These are phyloP conservation scores for Andrena dorsata DNA, from an alignment of 2,888 invertebrate genomes.

Conservation along the genomic window DNA sequence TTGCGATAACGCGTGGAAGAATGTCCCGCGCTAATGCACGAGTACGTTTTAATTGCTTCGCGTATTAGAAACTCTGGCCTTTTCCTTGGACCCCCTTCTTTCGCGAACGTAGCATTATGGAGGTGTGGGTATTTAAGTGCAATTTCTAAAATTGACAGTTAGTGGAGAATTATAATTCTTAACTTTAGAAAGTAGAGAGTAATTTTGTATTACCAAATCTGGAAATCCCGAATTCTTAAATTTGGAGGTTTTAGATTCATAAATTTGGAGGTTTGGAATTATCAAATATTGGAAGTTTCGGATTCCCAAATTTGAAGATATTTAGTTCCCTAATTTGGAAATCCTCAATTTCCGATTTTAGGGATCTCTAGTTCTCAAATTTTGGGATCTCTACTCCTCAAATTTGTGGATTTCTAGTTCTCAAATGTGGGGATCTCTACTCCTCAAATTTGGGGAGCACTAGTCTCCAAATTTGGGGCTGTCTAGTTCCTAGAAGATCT, in stretches of 20 bases:
- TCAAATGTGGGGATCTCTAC: no score
- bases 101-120: slow-evolving; percentile 1
- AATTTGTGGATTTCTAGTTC: no score
- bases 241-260: not conserved
- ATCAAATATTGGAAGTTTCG: not conserved
- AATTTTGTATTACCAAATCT: not conserved
- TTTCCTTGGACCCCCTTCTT: not conserved
- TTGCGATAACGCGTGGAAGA: slow-evolving; percentile 24
- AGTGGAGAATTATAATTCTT: not conserved
- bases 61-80: slow-evolving; percentile 16
- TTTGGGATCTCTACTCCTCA: no score
- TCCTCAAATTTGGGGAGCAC: no score
- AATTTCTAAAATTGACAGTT: not conserved
- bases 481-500: not conserved
- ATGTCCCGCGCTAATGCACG: slow-evolving; percentile 19
- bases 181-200: not conserved
- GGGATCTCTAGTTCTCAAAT: no score
- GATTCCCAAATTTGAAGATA: not conserved
- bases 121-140: not conserved
- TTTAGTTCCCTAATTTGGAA: no score
- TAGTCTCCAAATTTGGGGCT: not conserved
- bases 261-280: not conserved
- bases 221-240: not conserved
- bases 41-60: slow-evolving; percentile 24
- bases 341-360: no score